Evolutionary conservation across 2,888 invertebrate species (phyloP).

Genomic region (Iselma pallidipennis): DNA sequence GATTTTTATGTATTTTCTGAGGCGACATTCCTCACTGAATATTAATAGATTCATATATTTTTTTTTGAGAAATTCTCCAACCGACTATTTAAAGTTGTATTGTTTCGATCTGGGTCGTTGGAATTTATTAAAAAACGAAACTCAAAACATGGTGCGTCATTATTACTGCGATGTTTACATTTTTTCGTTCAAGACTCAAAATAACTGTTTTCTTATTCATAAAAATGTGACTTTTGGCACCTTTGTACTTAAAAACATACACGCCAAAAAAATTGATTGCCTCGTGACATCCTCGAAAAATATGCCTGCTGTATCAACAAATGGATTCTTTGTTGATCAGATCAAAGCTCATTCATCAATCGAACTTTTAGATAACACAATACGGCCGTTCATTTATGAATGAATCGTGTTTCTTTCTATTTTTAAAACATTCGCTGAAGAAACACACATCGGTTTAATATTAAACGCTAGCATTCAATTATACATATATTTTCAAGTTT

Average conservation of each 20-base stretch:
- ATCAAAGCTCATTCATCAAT: slow-evolving; percentile 15
- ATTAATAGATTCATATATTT: background rate
- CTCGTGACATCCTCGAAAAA: background rate
- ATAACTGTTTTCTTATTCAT: background rate
- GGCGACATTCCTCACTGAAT: background rate
- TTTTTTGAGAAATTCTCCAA: background rate
- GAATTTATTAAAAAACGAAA: background rate
- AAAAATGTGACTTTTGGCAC: no score
- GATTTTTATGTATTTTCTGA: background rate
- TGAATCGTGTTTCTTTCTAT: slow-evolving; percentile 9
- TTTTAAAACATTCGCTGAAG: slow-evolving; percentile 12
- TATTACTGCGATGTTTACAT: background rate
- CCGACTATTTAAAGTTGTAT: background rate
- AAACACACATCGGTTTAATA: background rate
- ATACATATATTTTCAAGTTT: slow-evolving; percentile 2
- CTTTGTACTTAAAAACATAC: no score
- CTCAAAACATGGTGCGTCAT: background rate
- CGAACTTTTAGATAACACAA: background rate
- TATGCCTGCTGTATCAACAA: no score
- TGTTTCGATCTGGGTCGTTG: background rate
- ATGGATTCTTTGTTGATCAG: background rate
- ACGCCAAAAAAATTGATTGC: background rate
- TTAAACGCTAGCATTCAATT: slow-evolving; percentile 1
- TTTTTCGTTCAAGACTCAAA: background rate
- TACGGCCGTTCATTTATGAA: slow-evolving; percentile 15